Conservation (phyloP, 2,888 invertebrate species). For the Petrophora chlorosata region DNA sequence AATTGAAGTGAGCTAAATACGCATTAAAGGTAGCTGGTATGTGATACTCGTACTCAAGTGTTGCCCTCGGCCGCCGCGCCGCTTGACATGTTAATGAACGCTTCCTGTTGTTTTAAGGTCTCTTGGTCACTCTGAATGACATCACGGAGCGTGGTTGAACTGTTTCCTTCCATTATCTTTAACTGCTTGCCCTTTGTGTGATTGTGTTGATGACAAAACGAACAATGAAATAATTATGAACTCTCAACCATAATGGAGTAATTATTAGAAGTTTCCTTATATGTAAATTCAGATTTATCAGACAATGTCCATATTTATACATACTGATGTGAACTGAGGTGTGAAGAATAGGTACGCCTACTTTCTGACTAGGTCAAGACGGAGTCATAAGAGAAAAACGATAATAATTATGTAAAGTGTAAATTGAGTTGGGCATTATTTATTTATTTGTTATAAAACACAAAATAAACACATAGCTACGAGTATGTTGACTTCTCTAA, state of each 20-base stretch:
- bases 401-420: too few species aligned
- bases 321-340: too few species aligned
- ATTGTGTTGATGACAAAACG: constrained; percentile 30
- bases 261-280: constrained; percentile 17
- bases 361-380: too few species aligned
- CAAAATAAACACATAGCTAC: too few species aligned
- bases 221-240: constrained; percentile 20
- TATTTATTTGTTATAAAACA: too few species aligned
- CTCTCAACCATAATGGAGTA: constrained; percentile 15
- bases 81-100: constrained; percentile 48
- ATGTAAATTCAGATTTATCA: too few species aligned
- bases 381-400: too few species aligned
- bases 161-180: constrained; percentile 46
- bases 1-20: not conserved
- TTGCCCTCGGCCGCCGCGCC: constrained; percentile 31
- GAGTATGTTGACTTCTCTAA: too few species aligned
- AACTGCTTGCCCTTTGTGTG: constrained; percentile 31
- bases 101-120: constrained; percentile 55
- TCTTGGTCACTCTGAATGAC: constrained; percentile 44
- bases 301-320: too few species aligned
- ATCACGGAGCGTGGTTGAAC: constrained; percentile 43
- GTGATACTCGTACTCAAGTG: not conserved
- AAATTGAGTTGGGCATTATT: too few species aligned
- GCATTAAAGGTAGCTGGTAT: not conserved
- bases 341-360: too few species aligned